Evolutionary conservation across 2,888 invertebrate genomes (phyloP).

Genomic region (Pachliopta kotzebuea): DNA sequence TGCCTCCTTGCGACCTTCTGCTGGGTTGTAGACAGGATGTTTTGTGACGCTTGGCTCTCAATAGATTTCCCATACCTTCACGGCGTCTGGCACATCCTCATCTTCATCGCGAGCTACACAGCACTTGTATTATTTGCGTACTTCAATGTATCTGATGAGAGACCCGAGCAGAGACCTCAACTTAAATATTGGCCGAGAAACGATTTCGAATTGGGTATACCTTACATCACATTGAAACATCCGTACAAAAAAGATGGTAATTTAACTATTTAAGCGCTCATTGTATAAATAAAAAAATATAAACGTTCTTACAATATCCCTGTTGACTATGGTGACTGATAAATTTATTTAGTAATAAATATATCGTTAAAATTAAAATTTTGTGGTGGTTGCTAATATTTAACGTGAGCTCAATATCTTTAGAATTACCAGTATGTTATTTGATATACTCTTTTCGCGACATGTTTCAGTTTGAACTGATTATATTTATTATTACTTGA

Average conservation of each 20-base stretch:
- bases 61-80: slow-evolving; percentile 91
- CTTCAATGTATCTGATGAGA: slow-evolving; percentile 86
- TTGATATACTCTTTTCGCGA: not conserved
- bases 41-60: slow-evolving; percentile 89
- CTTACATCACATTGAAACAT: slow-evolving; percentile 85
- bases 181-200: slow-evolving; percentile 89
- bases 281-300: no score
- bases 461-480: not conserved
- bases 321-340: slow-evolving; percentile 1
- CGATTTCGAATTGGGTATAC: slow-evolving; percentile 88
- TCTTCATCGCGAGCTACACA: slow-evolving; percentile 89
- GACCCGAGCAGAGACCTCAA: slow-evolving; percentile 85
- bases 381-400: not conserved
- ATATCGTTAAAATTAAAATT: not conserved
- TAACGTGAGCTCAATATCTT: not conserved
- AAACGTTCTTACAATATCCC: not conserved
- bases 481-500: not conserved
- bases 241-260: slow-evolving; percentile 73
- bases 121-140: slow-evolving; percentile 89
- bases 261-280: slow-evolving; percentile 61
- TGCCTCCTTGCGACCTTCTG: slow-evolving; percentile 86
- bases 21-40: slow-evolving; percentile 89
- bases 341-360: not conserved
- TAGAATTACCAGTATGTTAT: not conserved
- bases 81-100: slow-evolving; percentile 90